Percentiles rank a stretch among this genome's conserved stretches.
phyloP scores from a whole-genome alignment of 2,113 vertebrate genomes.

The Cochlearius cochlearius region DNA sequence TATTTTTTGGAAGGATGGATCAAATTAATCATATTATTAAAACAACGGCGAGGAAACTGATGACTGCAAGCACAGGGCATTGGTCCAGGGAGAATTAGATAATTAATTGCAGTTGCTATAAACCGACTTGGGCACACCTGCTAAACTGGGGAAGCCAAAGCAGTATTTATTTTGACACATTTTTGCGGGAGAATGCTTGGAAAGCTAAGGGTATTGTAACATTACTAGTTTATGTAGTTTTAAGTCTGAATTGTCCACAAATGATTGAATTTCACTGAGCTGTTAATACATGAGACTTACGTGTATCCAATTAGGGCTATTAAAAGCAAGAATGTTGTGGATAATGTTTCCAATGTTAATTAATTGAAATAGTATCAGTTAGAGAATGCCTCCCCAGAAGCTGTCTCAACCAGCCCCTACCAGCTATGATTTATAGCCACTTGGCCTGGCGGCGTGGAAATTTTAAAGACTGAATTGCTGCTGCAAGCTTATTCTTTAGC shows the following conservation, averaged over 20 bases:
- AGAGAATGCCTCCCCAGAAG: not conserved
- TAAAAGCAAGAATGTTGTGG: not conserved
- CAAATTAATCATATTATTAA: constrained; percentile 5
- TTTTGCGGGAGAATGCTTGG: constrained; percentile 9
- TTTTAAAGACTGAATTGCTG: not conserved
- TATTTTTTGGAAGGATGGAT: not conserved
- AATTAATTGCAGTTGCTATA: constrained; percentile 12
- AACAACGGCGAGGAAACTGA: not conserved
- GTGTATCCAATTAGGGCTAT: not conserved
- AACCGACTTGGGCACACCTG: not conserved
- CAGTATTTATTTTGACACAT: constrained; percentile 35
- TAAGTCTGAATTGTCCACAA: not conserved
- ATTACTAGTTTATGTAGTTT: not conserved
- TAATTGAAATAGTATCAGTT: not conserved
- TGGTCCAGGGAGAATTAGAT: not conserved
- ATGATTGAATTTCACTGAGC: not conserved
- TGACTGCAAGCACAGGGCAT: not conserved
- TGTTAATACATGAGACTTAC: not conserved
- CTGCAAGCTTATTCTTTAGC: not conserved
- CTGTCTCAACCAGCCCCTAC: not conserved
- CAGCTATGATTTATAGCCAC: not conserved
- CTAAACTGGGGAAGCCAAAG: not conserved
- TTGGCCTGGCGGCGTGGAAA: not conserved
- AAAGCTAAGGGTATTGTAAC: not conserved
- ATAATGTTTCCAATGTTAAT: constrained; percentile 18